Evolutionary conservation across 1,140 invertebrate species (phyloP).

Genomic region (Drosophila burlai): DNA sequence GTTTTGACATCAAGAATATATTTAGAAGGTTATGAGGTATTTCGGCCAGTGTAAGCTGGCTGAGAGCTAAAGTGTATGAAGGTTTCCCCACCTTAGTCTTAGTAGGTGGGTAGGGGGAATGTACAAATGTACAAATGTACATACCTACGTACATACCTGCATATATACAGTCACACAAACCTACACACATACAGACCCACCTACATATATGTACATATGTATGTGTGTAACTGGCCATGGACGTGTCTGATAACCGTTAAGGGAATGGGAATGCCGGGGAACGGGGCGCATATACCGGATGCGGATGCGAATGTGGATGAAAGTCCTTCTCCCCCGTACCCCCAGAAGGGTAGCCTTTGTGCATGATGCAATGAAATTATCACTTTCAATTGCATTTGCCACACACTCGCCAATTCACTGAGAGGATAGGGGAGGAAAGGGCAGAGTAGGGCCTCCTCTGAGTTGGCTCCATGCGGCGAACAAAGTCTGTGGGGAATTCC

Average conservation of each 20-base stretch:
- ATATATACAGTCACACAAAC: not conserved
- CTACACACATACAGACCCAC: not conserved
- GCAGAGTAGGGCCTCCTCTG: not conserved
- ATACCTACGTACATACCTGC: not conserved
- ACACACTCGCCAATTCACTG: conserved; percentile 30
- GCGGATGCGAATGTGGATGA: conserved; percentile 32
- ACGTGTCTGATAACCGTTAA: conserved; percentile 38
- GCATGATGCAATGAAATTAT: conserved; percentile 74
- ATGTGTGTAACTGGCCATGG: conserved; percentile 34
- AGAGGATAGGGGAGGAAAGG: too few species aligned
- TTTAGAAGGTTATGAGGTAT: not conserved
- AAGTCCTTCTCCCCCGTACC: not conserved
- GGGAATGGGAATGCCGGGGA: not conserved
- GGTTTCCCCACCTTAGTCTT: conserved; percentile 4
- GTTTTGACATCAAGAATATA: not conserved
- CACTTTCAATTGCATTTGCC: conserved; percentile 78
- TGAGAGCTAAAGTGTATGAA: conserved; percentile 2
- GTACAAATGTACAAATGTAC: not conserved
- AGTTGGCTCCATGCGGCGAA: not conserved
- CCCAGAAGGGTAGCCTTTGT: conserved; percentile 21
- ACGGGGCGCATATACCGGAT: not conserved
- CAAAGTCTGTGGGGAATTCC: conserved; percentile 10
- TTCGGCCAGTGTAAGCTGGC: conserved; percentile 29
- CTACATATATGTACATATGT: not conserved
- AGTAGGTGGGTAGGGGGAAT: not conserved